These are phyloP conservation scores for Colaptes auratus DNA, from an alignment of 2,113 vertebrate genomes.

Conservation along the genomic window DNA sequence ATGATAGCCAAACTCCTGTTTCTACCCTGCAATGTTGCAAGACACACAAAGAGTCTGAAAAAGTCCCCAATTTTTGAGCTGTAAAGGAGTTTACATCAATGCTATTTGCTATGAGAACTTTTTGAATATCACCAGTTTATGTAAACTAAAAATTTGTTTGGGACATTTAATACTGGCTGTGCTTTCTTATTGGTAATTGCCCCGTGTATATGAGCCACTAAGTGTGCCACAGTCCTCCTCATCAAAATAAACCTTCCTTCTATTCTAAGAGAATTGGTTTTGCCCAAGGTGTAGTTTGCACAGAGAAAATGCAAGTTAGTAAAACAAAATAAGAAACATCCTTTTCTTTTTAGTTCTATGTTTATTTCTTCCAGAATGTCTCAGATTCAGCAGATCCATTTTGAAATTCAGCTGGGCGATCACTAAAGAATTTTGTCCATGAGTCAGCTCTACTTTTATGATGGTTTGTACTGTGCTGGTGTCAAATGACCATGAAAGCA, in stretches of 20 bases:
- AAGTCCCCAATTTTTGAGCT: background rate
- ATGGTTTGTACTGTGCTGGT: background rate
- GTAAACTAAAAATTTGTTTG: background rate
- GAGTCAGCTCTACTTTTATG: background rate
- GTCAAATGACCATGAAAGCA: background rate
- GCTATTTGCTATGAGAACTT: background rate
- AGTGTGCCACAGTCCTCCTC: background rate
- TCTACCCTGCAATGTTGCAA: background rate
- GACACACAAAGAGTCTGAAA: background rate
- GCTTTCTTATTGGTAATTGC: background rate
- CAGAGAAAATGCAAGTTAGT: background rate
- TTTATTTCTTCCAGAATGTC: background rate
- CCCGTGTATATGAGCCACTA: background rate
- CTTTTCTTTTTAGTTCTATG: background rate
- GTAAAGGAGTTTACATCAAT: background rate
- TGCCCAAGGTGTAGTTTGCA: background rate
- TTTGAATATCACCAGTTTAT: background rate
- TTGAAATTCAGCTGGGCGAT: background rate
- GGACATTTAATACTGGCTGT: background rate
- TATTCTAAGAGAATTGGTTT: background rate
- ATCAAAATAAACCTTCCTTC: background rate
- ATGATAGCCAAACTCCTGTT: constrained; percentile 6
- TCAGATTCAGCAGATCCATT: background rate
- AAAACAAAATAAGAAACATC: background rate
- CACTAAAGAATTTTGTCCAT: background rate